These are phyloP conservation scores for Haliclona indistincta DNA, from an alignment of 37 sponge, comb jelly and placozoan genomes.

Conservation along the genomic window DNA sequence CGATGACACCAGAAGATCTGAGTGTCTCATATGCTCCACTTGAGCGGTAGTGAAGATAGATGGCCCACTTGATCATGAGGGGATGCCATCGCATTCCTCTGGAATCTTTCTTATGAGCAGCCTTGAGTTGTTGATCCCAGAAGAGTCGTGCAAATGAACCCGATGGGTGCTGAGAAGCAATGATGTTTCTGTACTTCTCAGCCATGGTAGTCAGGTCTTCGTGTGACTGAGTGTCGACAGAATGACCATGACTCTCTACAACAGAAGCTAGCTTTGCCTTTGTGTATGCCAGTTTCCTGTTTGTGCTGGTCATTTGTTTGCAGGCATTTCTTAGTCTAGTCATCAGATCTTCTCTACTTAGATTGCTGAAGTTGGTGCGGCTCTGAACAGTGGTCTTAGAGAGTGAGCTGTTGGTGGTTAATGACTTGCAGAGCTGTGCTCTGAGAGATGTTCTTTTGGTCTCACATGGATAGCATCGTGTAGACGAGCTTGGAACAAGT, in stretches of 20 bases:
- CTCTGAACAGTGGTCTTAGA: background rate
- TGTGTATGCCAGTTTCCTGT: background rate
- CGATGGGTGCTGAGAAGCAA: background rate
- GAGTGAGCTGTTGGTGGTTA: background rate
- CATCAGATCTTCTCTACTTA: background rate
- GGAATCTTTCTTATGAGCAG: conserved; percentile 2
- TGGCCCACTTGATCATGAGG: conserved; percentile 12
- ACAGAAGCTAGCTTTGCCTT: background rate
- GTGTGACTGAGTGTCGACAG: background rate
- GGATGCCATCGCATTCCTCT: conserved; percentile 20
- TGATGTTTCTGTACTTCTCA: background rate
- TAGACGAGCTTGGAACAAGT: background rate
- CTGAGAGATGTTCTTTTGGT: background rate
- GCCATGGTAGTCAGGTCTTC: background rate
- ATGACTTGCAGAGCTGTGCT: background rate
- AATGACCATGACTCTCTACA: background rate
- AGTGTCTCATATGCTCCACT: conserved; percentile 22
- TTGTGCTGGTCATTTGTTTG: background rate
- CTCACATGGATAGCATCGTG: background rate
- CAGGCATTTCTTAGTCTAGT: background rate
- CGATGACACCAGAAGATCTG: background rate
- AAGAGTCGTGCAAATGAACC: conserved; percentile 17
- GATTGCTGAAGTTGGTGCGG: conserved; percentile 1
- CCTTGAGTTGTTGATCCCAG: conserved; percentile 16
- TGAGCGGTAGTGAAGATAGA: conserved; percentile 15